Evolutionary conservation across 2,113 vertebrate species (phyloP).

Genomic region (Vulpes ferrilata): DNA sequence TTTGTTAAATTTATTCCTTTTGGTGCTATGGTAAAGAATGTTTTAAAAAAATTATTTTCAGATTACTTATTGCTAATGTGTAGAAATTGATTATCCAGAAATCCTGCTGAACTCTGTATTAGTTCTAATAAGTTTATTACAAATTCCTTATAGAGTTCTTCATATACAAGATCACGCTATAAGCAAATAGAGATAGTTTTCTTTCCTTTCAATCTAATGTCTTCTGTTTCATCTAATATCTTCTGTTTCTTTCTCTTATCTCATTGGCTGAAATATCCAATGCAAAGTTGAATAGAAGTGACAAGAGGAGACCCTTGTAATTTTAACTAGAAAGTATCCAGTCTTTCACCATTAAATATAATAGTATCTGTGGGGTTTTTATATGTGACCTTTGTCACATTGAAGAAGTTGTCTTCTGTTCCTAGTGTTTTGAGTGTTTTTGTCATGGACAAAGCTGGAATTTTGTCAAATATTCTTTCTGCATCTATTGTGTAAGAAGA

Average conservation of each 20-base stretch:
- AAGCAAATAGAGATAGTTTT: not conserved
- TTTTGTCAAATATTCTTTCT: slow-evolving; percentile 14
- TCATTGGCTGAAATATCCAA: not conserved
- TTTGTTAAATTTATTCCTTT: not conserved
- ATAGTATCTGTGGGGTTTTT: not conserved
- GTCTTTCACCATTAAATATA: not conserved
- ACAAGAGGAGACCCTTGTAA: not conserved
- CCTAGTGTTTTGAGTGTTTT: slow-evolving; percentile 17
- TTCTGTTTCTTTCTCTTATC: not conserved
- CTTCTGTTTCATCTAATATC: not conserved
- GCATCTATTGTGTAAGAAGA: not conserved
- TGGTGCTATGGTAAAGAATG: not conserved
- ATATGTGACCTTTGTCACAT: not conserved
- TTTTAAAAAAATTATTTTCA: not conserved
- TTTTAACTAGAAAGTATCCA: not conserved
- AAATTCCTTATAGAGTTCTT: not conserved
- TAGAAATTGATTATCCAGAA: not conserved
- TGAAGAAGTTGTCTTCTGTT: not conserved
- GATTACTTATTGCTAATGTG: not conserved
- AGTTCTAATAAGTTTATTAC: not conserved
- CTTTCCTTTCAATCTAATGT: not conserved
- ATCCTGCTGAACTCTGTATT: not conserved
- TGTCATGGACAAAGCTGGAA: not conserved
- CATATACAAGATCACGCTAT: not conserved
- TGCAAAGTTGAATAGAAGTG: not conserved